Base-by-base conservation (phyloP, 1,140 invertebrate genomes). In the Temnothorax longispinosus region DNA sequence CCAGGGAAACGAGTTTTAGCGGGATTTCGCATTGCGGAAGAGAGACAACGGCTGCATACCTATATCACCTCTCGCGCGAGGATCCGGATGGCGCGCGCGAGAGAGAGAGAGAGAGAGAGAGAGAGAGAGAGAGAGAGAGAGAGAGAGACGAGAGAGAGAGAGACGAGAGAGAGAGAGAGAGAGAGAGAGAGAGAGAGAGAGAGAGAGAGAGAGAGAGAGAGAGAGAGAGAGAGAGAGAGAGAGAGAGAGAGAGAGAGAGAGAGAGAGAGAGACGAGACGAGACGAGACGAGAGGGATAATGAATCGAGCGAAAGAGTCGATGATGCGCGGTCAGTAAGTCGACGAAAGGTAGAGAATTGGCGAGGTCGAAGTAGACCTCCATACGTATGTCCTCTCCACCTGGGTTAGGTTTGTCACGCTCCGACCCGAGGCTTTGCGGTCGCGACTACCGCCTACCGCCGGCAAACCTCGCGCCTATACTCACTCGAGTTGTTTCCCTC, bases 321-420 rank as follows among this genome's bases (percentile, higher is more conserved):
- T 64, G 18, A 78, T 50, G 41, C 72, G 72, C 27, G 27, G 27
- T 27, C 27, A 27, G 52, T 75, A 69, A 41, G 65, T 47, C 27
- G 62, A 11, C 35, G 50, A 21, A 27, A 27, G 27, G 27, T 44
- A 65, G 75, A 50, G 44, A 64, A 15, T 8, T 62, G 65, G 50
- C 64, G n/a, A 41, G 56, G 13, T 62, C 44, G 11, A 58, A 38
- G 64, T 74, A 58, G 85, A 86, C 85, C 81, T 87, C 78, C 80
- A 91, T 91, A 85, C 84, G 62, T 74, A 21, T 21, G 13, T n/a
- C 85, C 87, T 87, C 85, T 92, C 65, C 67, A 65, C 32, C 21
- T 64, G 84, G 52, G 4, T 50, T 13, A 18, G 78, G 87, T 92
- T 88, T 87, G 88, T 92, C 89, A 92, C 91, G 88, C 88, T 92